Percentiles rank a stretch among this genome's conserved stretches.
phyloP scores from a whole-genome alignment of 2,113 vertebrate species.

The Athene cunicularia region DNA sequence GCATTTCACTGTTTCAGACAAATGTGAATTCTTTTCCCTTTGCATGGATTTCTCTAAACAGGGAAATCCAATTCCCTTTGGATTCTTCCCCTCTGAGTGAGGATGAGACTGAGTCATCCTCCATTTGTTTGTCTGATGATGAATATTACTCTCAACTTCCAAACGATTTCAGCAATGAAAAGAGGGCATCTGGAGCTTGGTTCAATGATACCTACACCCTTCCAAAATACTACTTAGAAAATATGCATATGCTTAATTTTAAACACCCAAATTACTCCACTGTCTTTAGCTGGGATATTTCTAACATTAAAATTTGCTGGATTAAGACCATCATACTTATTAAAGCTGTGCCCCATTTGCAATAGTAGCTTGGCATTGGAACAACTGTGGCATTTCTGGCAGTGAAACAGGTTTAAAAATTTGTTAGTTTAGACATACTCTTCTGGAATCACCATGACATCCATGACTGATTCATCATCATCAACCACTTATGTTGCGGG shows the following conservation, averaged over 20 bases:
- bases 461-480: no score
- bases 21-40: background rate
- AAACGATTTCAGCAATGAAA: slow-evolving; percentile 36
- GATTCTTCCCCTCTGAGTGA: slow-evolving; percentile 9
- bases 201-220: background rate
- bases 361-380: background rate
- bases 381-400: background rate
- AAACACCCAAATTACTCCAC: background rate
- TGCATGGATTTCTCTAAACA: background rate
- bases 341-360: background rate
- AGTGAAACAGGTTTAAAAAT: background rate
- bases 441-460: background rate
- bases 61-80: slow-evolving; percentile 23
- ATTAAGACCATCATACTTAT: background rate
- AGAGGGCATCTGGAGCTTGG: background rate
- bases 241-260: background rate
- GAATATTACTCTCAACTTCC: slow-evolving; percentile 11
- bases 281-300: background rate
- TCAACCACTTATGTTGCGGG: background rate
- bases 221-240: background rate
- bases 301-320: background rate
- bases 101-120: slow-evolving; percentile 23
- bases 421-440: background rate
- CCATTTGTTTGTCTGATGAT: slow-evolving; percentile 37
- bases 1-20: background rate